Evolutionary conservation across 2,888 invertebrate genomes (phyloP), one percentile per base, ranked within the genome.

Genomic region (Liopterus haemorrhoidalis): DNA sequence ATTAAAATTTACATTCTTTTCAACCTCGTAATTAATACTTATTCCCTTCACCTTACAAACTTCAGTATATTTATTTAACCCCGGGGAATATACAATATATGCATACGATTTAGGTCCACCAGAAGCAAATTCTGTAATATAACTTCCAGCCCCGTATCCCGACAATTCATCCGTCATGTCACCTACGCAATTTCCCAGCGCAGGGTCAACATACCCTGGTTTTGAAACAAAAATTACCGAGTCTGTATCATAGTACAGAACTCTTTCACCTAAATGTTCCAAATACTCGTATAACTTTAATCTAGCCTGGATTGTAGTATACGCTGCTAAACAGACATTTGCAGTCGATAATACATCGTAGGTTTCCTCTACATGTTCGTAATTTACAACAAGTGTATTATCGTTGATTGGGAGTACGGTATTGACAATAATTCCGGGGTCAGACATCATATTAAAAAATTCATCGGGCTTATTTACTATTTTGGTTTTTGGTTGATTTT

Each of bases 241-340:
- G 43, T 66, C 65, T 1, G 66, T 66, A 40, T 68, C 66, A 33
- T 50, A 62, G 49, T 68, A 66, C 6, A 67, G 39, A 6, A 59
- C 59, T 8, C 60, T 32, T 21, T 52, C 38, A 4, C 50, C 56
- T 4, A 68, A 46, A 14, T 42, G 41, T 2, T 63, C 53, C 6
- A 67, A 37, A 20, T 57, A 57, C 1, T 39, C 42, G 31, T 47
- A 33, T n/a, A 42, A 15, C 8, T 28, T 18, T 16, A 47, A 21
- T 11, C 42, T 24, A 2, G 42, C 47, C 21, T 42, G 41, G n/a
- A 2, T 41, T 36, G 54, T 66, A 1, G 62, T 63, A 35, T 62
- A 66, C 1, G 59, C 57, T 0, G 65, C 67, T 4, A 69, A 55
- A 6, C 59, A 55, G 0, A 59, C 54, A 46, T 61, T 64, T 11